Evolutionary conservation across 2,888 invertebrate genomes (phyloP).

Genomic region (Dusona sp.): DNA sequence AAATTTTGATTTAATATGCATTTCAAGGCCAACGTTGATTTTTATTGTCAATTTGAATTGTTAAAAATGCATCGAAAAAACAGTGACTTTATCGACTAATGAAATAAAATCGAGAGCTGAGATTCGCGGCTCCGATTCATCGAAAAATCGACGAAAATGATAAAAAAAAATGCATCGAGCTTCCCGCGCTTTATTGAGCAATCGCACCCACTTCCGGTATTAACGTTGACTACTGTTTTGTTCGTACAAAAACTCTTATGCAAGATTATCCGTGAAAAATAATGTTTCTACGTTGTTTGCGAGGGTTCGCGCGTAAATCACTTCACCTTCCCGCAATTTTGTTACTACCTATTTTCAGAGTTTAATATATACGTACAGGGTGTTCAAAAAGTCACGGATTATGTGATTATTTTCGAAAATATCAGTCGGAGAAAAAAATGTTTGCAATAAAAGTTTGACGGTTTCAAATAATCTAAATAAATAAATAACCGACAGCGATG

Average conservation of each 20-base stretch:
- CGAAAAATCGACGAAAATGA: background rate
- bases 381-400: background rate
- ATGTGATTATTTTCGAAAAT: background rate
- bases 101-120: background rate
- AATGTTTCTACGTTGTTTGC: background rate
- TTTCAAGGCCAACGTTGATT: too few relatives aligned
- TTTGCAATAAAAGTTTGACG: background rate
- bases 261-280: conserved; percentile 15
- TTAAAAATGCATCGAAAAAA: background rate
- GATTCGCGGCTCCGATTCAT: background rate
- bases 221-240: conserved; percentile 7
- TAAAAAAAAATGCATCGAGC: background rate
- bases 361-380: too few relatives aligned
- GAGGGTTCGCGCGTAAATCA: conserved; percentile 21
- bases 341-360: background rate
- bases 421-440: background rate
- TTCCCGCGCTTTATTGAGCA: conserved; percentile 37
- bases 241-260: conserved; percentile 24
- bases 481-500: too few relatives aligned
- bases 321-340: background rate
- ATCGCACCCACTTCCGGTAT: conserved; percentile 54
- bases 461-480: background rate
- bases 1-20: background rate
- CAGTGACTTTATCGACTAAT: background rate
- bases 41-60: too few relatives aligned